phyloP scores from a whole-genome alignment of 2,888 invertebrate species.

The Pseudanteris insignis region DNA sequence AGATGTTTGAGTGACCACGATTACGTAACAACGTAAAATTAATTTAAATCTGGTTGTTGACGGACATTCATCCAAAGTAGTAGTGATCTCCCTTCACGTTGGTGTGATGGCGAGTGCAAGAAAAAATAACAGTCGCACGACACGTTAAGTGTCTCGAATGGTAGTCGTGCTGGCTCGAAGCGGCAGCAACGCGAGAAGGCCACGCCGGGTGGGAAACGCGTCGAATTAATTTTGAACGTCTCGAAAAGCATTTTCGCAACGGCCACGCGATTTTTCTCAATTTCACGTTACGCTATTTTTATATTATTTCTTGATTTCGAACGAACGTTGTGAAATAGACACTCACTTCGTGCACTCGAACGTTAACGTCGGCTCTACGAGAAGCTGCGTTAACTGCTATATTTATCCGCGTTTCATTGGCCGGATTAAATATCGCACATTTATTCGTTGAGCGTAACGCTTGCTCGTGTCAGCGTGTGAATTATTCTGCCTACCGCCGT shows the following conservation, averaged over 20 bases:
- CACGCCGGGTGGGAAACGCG: conserved; percentile 35
- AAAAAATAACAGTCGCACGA: too few relatives aligned
- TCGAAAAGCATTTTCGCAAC: conserved; percentile 20
- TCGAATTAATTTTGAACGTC: conserved; percentile 33
- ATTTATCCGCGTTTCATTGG: conserved; percentile 9
- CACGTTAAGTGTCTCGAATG: too few relatives aligned
- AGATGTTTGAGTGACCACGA: too few relatives aligned
- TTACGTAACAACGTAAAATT: too few relatives aligned
- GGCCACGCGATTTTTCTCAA: conserved; percentile 28
- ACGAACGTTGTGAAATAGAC: too few relatives aligned
- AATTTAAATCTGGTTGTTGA: too few relatives aligned
- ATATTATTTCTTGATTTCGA: conserved; percentile 24
- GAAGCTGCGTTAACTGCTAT: not conserved
- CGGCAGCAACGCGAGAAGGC: conserved; percentile 17
- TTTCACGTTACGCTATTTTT: conserved; percentile 23
- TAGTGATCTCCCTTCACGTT: too few relatives aligned
- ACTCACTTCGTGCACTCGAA: not conserved
- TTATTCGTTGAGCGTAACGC: too few relatives aligned
- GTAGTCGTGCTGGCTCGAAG: too few relatives aligned
- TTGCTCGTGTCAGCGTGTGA: conserved; percentile 20
- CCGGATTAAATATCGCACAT: conserved; percentile 12
- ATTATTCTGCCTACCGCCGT: conserved; percentile 17
- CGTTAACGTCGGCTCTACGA: not conserved
- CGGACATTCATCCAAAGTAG: too few relatives aligned
- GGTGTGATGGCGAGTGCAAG: too few relatives aligned